Conservation (phyloP, 1,140 invertebrate genomes). For the Aleiodes sp. region DNA sequence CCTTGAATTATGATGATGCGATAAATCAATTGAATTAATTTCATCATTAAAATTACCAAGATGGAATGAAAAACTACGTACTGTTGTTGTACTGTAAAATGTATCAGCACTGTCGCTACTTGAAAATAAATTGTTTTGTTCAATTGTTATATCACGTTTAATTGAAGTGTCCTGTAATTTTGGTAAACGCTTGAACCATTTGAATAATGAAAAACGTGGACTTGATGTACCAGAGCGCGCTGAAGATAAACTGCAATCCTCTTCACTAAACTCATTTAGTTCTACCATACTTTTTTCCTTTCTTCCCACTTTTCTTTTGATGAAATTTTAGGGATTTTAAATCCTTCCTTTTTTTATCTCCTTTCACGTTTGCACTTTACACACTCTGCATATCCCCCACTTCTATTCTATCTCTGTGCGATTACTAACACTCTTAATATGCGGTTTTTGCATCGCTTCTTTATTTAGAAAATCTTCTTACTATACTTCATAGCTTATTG, state of each 20-base stretch:
- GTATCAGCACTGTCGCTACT: slow-evolving; percentile 70
- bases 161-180: neutral
- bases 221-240: slow-evolving; percentile 36
- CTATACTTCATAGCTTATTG: too few species aligned
- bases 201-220: slow-evolving; percentile 54
- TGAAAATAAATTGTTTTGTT: slow-evolving; percentile 43
- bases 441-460: neutral
- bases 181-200: slow-evolving; percentile 54
- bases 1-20: slow-evolving; percentile 69
- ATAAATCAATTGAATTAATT: slow-evolving; percentile 55
- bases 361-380: too few species aligned
- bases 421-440: too few species aligned
- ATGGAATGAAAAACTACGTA: slow-evolving; percentile 76
- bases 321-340: slow-evolving; percentile 7
- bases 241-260: slow-evolving; percentile 31
- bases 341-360: neutral
- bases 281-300: slow-evolving; percentile 55
- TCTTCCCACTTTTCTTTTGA: slow-evolving; percentile 8
- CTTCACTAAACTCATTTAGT: slow-evolving; percentile 42
- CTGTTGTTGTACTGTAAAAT: slow-evolving; percentile 74
- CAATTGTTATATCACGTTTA: neutral
- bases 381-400: neutral
- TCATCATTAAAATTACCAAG: slow-evolving; percentile 34
- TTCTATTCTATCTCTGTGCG: too few species aligned
- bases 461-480: neutral